Conservation (phyloP, 2,888 invertebrate genomes). For the Chesias legatella region DNA sequence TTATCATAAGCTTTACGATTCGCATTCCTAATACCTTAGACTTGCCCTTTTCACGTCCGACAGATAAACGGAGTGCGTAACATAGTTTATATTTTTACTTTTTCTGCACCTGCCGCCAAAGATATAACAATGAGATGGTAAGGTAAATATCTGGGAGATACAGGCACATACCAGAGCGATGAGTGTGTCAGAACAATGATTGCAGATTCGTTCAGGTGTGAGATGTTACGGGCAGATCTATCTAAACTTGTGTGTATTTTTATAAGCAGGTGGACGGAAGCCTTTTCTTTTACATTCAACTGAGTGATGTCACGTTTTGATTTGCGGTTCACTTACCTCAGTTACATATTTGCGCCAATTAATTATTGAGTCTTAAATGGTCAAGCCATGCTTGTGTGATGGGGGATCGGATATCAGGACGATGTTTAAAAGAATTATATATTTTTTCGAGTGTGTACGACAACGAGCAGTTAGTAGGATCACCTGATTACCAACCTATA, state of each 20-base stretch:
- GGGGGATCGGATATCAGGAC: too few relatives aligned
- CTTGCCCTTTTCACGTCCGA: slow-evolving; percentile 53
- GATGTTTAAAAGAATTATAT: too few relatives aligned
- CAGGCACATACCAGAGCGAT: slow-evolving; percentile 51
- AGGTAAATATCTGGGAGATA: slow-evolving; percentile 56
- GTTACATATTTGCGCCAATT: too few relatives aligned
- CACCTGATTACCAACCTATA: too few relatives aligned
- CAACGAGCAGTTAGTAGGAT: too few relatives aligned
- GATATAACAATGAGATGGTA: slow-evolving; percentile 50
- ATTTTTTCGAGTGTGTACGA: too few relatives aligned
- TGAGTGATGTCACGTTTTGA: slow-evolving; percentile 13
- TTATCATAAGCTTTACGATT: slow-evolving; percentile 40
- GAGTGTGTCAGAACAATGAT: slow-evolving; percentile 65
- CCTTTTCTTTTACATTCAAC: slow-evolving; percentile 1
- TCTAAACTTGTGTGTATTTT: slow-evolving; percentile 18
- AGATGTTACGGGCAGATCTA: slow-evolving; percentile 41
- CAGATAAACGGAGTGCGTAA: slow-evolving; percentile 38
- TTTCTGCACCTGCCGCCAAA: slow-evolving; percentile 52
- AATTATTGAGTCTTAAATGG: too few relatives aligned
- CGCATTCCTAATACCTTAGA: slow-evolving; percentile 39
- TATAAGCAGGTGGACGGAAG: slow-evolving; percentile 32
- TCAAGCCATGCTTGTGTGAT: too few relatives aligned
- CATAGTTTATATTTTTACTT: slow-evolving; percentile 46
- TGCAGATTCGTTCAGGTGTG: slow-evolving; percentile 57
- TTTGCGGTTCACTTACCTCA: too few relatives aligned